These are phyloP conservation scores for Chrysomela aeneicollis DNA, from an alignment of 2,888 invertebrate species.

Conservation along the genomic window DNA sequence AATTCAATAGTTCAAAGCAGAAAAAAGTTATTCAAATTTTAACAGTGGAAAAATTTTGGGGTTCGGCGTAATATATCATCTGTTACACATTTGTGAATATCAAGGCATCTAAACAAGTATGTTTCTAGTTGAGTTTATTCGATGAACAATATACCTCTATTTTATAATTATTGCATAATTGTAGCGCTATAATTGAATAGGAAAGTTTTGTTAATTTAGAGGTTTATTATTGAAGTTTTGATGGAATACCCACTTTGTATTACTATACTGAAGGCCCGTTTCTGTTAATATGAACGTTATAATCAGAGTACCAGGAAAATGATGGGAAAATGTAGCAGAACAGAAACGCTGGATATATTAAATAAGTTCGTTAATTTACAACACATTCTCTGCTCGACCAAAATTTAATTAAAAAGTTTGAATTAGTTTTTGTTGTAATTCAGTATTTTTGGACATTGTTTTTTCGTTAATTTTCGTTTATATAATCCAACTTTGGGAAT, in stretches of 20 bases:
- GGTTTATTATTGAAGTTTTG: not conserved
- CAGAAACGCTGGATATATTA: constrained; percentile 48
- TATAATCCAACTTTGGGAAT: constrained; percentile 54
- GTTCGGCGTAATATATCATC: no score
- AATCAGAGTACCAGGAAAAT: constrained; percentile 40
- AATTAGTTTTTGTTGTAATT: constrained; percentile 63
- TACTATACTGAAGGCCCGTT: not conserved
- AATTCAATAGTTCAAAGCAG: no score
- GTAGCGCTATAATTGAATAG: not conserved
- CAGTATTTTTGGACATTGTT: constrained; percentile 59
- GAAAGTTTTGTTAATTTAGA: not conserved
- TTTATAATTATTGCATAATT: no score
- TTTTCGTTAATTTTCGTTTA: constrained; percentile 45
- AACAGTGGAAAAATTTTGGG: no score
- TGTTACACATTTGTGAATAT: no score
- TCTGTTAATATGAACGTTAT: constrained; percentile 31
- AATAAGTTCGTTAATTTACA: constrained; percentile 58
- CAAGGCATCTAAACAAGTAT: no score
- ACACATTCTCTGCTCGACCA: constrained; percentile 53
- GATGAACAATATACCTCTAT: not conserved
- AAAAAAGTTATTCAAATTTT: no score
- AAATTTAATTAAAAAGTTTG: constrained; percentile 63
- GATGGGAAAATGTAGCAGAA: constrained; percentile 44
- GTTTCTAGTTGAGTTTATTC: no score
- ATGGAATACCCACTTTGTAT: not conserved